Conservation (phyloP, 2,797 vertebrate species). For the Typhlichthys subterraneus region DNA sequence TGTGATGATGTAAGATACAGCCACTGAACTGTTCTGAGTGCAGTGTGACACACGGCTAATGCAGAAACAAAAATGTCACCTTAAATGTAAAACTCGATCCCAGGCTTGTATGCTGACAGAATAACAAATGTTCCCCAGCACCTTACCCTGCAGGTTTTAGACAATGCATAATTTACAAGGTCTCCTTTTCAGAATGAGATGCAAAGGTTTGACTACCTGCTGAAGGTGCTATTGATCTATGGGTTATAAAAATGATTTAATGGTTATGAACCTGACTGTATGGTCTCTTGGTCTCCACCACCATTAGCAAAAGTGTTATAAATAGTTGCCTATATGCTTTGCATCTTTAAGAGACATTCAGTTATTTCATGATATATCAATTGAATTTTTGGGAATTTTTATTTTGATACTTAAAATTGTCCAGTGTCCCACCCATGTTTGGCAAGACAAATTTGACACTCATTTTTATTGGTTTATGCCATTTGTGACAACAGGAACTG, state of each 20-base stretch:
- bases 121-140: slow-evolving; percentile 52
- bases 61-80: slow-evolving; percentile 33
- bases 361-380: too few relatives aligned
- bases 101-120: slow-evolving; percentile 36
- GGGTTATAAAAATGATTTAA: slow-evolving; percentile 45
- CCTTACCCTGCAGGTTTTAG: slow-evolving; percentile 29
- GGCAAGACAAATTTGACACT: too few relatives aligned
- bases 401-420: too few relatives aligned
- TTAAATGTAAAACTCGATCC: slow-evolving; percentile 30
- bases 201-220: slow-evolving; percentile 28
- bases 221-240: slow-evolving; percentile 49
- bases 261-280: slow-evolving; percentile 29
- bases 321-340: neutral
- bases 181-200: slow-evolving; percentile 28
- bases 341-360: neutral
- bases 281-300: slow-evolving; percentile 19
- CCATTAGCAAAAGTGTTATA: neutral
- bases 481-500: too few relatives aligned
- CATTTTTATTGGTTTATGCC: too few relatives aligned
- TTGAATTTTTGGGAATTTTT: too few relatives aligned
- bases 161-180: slow-evolving; percentile 63
- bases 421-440: too few relatives aligned
- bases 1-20: neutral
- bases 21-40: neutral
- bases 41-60: slow-evolving; percentile 21